Conservation (phyloP, 2,113 vertebrate genomes). For the Progne subis region DNA sequence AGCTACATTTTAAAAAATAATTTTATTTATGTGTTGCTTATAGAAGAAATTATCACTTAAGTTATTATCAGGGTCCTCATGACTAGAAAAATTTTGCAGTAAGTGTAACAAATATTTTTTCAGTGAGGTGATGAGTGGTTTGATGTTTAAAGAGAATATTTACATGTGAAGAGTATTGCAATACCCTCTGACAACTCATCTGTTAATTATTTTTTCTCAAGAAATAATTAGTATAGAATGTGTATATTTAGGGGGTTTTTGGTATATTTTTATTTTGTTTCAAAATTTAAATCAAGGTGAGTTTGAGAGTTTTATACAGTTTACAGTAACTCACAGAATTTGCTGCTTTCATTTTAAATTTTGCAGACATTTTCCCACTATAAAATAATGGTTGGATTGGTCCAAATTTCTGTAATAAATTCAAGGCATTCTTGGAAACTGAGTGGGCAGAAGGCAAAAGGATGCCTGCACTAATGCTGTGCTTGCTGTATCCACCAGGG, state of each 20-base stretch:
- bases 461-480: background rate
- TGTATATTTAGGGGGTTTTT: background rate
- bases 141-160: background rate
- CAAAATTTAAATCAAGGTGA: background rate
- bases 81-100: background rate
- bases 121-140: background rate
- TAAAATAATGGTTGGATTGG: background rate
- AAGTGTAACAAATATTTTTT: background rate
- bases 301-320: background rate
- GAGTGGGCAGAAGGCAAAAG: background rate
- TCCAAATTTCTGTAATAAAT: background rate
- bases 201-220: background rate
- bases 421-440: background rate
- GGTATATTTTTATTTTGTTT: background rate
- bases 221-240: background rate
- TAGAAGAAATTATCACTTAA: conserved; percentile 30
- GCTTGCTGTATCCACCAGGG: background rate
- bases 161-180: background rate
- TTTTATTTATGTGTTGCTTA: conserved; percentile 53
- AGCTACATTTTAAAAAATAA: conserved; percentile 30
- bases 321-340: background rate
- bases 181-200: background rate
- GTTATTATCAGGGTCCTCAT: conserved; percentile 12
- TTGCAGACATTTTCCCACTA: background rate
- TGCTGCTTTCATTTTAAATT: background rate